phyloP scores from a whole-genome alignment of 2,888 invertebrate genomes.

The Pristionchus exspectatus region DNA sequence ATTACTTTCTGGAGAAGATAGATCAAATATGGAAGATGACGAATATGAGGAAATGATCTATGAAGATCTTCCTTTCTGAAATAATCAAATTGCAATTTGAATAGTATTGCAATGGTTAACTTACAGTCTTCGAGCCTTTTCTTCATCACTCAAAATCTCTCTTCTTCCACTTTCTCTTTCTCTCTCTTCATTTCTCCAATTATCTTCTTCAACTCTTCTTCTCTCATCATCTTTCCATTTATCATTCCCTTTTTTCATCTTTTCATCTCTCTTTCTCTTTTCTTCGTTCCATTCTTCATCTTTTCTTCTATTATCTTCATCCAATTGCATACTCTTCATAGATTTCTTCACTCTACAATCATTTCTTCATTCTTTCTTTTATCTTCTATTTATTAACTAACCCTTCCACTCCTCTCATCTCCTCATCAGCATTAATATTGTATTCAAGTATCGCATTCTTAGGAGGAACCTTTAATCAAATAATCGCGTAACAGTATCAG shows the following conservation, averaged over 20 bases:
- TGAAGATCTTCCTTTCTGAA: background rate
- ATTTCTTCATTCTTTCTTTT: background rate
- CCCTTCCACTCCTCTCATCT: background rate
- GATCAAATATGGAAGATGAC: background rate
- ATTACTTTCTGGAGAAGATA: conserved; percentile 21
- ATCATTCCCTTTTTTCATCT: background rate
- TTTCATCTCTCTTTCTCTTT: background rate
- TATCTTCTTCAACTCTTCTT: background rate
- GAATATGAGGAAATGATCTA: background rate
- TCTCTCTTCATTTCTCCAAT: background rate
- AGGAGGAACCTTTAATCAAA: background rate
- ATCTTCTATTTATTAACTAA: background rate
- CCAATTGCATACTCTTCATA: background rate
- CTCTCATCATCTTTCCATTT: background rate
- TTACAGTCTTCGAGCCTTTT: background rate
- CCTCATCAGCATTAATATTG: background rate
- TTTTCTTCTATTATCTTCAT: background rate
- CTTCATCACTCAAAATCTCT: background rate
- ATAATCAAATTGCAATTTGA: background rate
- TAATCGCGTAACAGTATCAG: no score
- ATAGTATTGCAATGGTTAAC: background rate
- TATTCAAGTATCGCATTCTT: background rate
- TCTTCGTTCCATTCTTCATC: conserved; percentile 30
- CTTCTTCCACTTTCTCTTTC: background rate
- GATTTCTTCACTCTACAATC: background rate